Evolutionary conservation across 2,888 invertebrate genomes (phyloP), one percentile per base, ranked within the genome.

Genomic region (Drosophila helvetica): DNA sequence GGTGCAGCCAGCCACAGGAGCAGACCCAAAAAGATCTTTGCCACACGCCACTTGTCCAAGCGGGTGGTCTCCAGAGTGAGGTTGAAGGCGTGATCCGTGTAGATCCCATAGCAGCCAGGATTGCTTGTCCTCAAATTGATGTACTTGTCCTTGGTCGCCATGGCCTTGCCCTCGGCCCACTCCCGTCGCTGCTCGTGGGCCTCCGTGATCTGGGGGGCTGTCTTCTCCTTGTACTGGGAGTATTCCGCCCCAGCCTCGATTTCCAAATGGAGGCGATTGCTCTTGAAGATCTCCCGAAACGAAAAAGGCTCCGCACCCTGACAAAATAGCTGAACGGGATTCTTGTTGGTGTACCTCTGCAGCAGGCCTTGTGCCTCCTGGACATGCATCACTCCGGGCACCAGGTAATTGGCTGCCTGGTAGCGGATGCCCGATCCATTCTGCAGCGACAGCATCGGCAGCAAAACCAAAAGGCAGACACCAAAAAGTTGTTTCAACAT

Each of bases 21-120:
- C 0, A 66, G 0, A 0, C 84, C 86, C 0, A 59, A 5, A 1
- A 6, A 6, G 8, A 82, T 76, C 18, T 58, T 55, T 0, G 30
- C 27, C 10, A 73, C 15, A 1, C 74, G 67, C 33, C 68, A 56
- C 4, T 2, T 8, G 42, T 84, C 76, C 15, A 19, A 53, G 0
- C 8, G 5, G 17, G 5, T 6, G 43, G 63, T 56, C 33, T 52
- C 9, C 1, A 82, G 22, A 0, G 73, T 78, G 2, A 86, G n/a
- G 6, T 48, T 74, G 6, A 62, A 76, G 0, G 50, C 58, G 8
- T 58, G 46, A 8, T 71, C 42, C 47, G 84, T 86, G 7, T 50
- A 60, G 52, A 86, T 75, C 62, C 86, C 86, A n/a, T 75, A 84
- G 53, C 76, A 82, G 17, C 8, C 17, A 7, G 67, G 38, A 0